Conservation (phyloP, 2,797 vertebrate species). For the Trachops cirrhosus region DNA sequence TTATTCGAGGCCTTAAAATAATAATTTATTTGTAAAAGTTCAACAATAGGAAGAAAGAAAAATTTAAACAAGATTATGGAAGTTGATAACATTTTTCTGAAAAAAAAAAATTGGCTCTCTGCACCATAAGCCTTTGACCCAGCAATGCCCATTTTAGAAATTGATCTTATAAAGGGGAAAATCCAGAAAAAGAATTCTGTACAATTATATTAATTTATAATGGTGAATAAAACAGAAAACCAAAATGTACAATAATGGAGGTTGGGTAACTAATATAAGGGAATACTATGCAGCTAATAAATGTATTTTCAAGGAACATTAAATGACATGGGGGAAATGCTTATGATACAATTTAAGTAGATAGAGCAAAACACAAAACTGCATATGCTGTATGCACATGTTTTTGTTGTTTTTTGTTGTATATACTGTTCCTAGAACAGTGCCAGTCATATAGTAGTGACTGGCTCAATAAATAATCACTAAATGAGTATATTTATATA, state of each 20-base stretch:
- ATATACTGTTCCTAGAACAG: background rate
- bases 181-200: background rate
- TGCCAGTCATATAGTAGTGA: background rate
- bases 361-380: slow-evolving; percentile 9
- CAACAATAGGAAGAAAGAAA: background rate
- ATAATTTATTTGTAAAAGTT: background rate
- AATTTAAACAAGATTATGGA: background rate
- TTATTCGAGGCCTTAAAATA: background rate
- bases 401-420: background rate
- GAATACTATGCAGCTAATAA: background rate
- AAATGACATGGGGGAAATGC: background rate
- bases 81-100: background rate
- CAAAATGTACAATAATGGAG: background rate
- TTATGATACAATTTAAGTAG: background rate
- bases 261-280: background rate
- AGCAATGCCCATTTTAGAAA: background rate
- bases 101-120: background rate
- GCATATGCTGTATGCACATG: background rate
- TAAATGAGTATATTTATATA: background rate
- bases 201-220: background rate
- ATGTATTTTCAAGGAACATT: slow-evolving; percentile 6
- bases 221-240: background rate
- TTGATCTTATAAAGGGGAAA: background rate
- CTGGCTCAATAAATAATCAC: background rate
- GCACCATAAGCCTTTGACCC: background rate